Evolutionary conservation across 2,888 invertebrate species (phyloP).

Genomic region (Ernsta delagoae): DNA sequence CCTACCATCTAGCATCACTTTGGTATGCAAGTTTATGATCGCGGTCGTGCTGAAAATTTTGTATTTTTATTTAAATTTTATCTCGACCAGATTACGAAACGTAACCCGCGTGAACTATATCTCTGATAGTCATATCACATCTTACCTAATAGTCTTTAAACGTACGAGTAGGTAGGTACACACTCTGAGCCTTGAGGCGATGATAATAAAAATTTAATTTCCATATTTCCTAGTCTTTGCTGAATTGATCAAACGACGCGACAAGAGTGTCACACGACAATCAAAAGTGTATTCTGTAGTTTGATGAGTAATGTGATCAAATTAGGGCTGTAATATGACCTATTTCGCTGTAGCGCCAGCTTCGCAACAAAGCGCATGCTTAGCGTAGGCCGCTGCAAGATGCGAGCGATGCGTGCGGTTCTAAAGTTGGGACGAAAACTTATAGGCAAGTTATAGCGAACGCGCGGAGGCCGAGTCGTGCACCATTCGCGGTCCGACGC

Average conservation of each 20-base stretch:
- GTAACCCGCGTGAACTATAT: constrained; percentile 13
- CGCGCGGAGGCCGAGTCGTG: constrained; percentile 42
- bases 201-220: no score
- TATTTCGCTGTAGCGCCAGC: constrained; percentile 22
- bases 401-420: constrained; percentile 48
- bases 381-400: constrained; percentile 53
- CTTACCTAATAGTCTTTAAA: constrained; percentile 4
- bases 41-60: constrained; percentile 36
- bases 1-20: constrained; percentile 44
- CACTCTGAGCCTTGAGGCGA: neutral
- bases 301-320: constrained; percentile 6
- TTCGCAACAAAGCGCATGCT: constrained; percentile 49
- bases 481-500: constrained; percentile 73
- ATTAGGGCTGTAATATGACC: constrained; percentile 29
- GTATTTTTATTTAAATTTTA: constrained; percentile 20
- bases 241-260: neutral
- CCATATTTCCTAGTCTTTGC: no score
- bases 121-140: neutral
- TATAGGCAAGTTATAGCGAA: constrained; percentile 55
- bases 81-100: constrained; percentile 5
- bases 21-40: constrained; percentile 43
- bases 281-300: neutral
- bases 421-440: constrained; percentile 54
- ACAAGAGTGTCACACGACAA: neutral
- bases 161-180: neutral